Evolutionary conservation across 2,888 invertebrate genomes (phyloP).

Genomic region (Druceiella hillmani): DNA sequence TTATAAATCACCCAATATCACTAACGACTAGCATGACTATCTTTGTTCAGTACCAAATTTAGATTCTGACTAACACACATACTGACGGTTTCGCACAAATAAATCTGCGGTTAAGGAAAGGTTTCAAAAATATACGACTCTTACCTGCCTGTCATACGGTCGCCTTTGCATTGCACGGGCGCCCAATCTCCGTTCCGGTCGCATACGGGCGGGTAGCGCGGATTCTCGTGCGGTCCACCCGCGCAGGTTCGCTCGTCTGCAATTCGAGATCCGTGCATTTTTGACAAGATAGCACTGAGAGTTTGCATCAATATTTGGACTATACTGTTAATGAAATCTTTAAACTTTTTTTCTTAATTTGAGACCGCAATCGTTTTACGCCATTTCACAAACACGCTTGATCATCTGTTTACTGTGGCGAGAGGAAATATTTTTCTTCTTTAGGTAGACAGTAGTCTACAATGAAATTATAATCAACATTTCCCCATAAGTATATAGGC

Average conservation of each 20-base stretch:
- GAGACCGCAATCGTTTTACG: constrained; percentile 27
- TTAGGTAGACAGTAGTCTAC: too few species aligned
- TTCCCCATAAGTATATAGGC: too few species aligned
- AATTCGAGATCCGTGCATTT: not conserved
- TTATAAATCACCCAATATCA: too few species aligned
- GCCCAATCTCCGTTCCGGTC: constrained; percentile 53
- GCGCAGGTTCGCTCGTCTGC: not conserved
- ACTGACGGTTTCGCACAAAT: constrained; percentile 17
- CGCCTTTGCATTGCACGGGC: constrained; percentile 64
- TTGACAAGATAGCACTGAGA: not conserved
- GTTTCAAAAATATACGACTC: constrained; percentile 18
- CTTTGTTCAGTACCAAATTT: too few species aligned
- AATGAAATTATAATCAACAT: too few species aligned
- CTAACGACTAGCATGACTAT: too few species aligned
- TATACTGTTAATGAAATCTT: not conserved
- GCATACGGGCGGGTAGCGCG: constrained; percentile 38
- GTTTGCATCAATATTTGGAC: not conserved
- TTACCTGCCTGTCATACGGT: constrained; percentile 54
- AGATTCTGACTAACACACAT: constrained; percentile 3
- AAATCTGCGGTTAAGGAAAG: constrained; percentile 12
- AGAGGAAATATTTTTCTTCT: too few species aligned
- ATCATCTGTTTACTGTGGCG: too few species aligned
- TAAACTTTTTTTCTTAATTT: not conserved
- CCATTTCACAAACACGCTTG: too few species aligned
- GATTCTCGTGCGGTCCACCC: too few species aligned